A percentile compares a stretch with the other conserved stretches of the same genome.
Conservation (phyloP, 2,888 invertebrate genomes). For the Hypomecis punctinalis region DNA sequence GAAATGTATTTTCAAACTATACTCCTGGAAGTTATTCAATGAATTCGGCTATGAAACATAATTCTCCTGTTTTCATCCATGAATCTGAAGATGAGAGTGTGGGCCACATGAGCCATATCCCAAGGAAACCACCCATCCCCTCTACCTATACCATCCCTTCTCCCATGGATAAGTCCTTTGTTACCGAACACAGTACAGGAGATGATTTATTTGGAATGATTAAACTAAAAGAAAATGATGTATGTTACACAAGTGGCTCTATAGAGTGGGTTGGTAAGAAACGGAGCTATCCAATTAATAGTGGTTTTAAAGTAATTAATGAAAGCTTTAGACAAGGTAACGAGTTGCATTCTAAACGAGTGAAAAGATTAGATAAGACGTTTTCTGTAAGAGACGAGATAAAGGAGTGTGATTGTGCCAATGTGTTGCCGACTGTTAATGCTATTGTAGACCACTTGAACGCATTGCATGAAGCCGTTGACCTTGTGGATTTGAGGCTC, state of each 20-base stretch:
- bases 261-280: slow-evolving; percentile 81
- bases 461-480: slow-evolving; percentile 83
- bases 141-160: slow-evolving; percentile 69
- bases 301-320: slow-evolving; percentile 74
- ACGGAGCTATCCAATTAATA: slow-evolving; percentile 73
- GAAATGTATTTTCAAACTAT: slow-evolving; percentile 24
- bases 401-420: slow-evolving; percentile 74
- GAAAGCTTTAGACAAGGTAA: slow-evolving; percentile 48
- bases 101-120: slow-evolving; percentile 73
- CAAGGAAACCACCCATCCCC: slow-evolving; percentile 69
- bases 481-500: slow-evolving; percentile 82
- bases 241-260: slow-evolving; percentile 79
- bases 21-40: slow-evolving; percentile 23
- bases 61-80: slow-evolving; percentile 29
- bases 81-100: slow-evolving; percentile 52
- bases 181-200: slow-evolving; percentile 44
- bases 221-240: slow-evolving; percentile 73
- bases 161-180: slow-evolving; percentile 50
- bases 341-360: slow-evolving; percentile 61
- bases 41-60: slow-evolving; percentile 24
- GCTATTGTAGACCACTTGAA: slow-evolving; percentile 84
- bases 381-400: slow-evolving; percentile 51
- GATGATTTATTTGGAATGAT: slow-evolving; percentile 76
- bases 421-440: slow-evolving; percentile 79
- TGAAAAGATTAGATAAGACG: slow-evolving; percentile 56